Evolutionary conservation across 2,113 vertebrate genomes (phyloP), one percentile per base, ranked within the genome.

Genomic region (Empidonax traillii): DNA sequence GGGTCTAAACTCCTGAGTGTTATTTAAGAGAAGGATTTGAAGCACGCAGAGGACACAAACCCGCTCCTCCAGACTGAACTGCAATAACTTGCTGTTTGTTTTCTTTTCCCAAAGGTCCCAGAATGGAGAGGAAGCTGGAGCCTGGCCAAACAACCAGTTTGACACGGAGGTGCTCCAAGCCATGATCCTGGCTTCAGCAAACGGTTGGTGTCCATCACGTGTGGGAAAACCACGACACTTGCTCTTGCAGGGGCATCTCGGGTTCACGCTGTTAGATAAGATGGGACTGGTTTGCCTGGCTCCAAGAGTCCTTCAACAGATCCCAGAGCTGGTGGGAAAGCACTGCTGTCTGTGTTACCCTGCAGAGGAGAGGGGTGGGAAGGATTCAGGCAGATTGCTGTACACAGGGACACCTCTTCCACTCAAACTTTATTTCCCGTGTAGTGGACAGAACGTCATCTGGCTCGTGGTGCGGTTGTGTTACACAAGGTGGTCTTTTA

Each of bases 121-220:
- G 94, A 98, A 98, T 96, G 97, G 98, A 88, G 98, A 99, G 97
- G 99, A 99, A 98, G 99, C 99, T 30, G 99, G 99, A 96, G 99
- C 99, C 74, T 99, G 99, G 99, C 99, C 99, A 35, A 99, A 99
- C 97, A 99, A 99, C 97, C 99, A 99, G 75, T 99, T 99, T 88
- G 99, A 99, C 94, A 99, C 99, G 0, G 99, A 99, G 97, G 98
- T 99, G 98, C 99, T 99, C 94, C 99, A 99, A 95, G 99, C 99
- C 59, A 98, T 99, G 98, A 99, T 99, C 92, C 84, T 98, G 98
- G 99, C 99, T 28, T 99, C 99, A 25, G 99, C 99, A 61, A 99
- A 99, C 4, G 99, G 99, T 99, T 96, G 97, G 98, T 98, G 78
- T 66, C 41, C 39, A 10, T 56, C 3, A 1, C 4, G 1, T 9